These are phyloP conservation scores for Diarsia mendica DNA, from an alignment of 2,888 invertebrate genomes.

Conservation along the genomic window DNA sequence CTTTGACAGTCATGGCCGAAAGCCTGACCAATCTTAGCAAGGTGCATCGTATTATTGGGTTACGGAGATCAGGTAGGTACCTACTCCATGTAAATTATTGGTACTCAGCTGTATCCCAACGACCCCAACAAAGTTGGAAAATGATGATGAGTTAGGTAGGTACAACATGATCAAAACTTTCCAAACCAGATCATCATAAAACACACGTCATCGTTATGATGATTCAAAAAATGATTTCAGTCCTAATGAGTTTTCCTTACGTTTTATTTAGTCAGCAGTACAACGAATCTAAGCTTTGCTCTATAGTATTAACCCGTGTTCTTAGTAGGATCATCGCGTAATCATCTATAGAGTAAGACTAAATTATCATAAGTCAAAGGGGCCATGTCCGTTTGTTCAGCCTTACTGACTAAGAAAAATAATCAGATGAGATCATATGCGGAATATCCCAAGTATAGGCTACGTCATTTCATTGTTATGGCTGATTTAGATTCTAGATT, in stretches of 20 bases:
- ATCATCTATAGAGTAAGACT: constrained; percentile 12
- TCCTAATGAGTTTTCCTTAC: constrained; percentile 30
- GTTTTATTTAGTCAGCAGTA: constrained; percentile 11
- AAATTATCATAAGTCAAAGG: constrained; percentile 47
- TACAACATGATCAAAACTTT: background rate
- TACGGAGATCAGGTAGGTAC: too few relatives aligned
- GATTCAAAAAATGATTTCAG: constrained; percentile 35
- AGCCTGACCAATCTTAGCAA: too few relatives aligned
- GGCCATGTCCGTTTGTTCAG: constrained; percentile 28
- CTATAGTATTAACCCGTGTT: constrained; percentile 30
- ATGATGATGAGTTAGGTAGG: too few relatives aligned
- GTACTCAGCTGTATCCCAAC: too few relatives aligned
- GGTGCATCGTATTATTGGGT: too few relatives aligned
- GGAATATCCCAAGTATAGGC: constrained; percentile 31
- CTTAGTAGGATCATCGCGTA: constrained; percentile 54
- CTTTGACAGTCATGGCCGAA: too few relatives aligned
- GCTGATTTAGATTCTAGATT: background rate
- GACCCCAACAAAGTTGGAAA: too few relatives aligned
- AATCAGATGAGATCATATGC: constrained; percentile 48
- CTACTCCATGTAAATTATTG: too few relatives aligned
- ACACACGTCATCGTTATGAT: constrained; percentile 3
- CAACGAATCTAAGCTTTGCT: constrained; percentile 7
- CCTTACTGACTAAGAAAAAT: constrained; percentile 40
- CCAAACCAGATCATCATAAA: background rate
- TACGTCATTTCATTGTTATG: constrained; percentile 36